These are phyloP conservation scores for Heliconius ismenius DNA, from an alignment of 2,888 invertebrate species.

Conservation along the genomic window DNA sequence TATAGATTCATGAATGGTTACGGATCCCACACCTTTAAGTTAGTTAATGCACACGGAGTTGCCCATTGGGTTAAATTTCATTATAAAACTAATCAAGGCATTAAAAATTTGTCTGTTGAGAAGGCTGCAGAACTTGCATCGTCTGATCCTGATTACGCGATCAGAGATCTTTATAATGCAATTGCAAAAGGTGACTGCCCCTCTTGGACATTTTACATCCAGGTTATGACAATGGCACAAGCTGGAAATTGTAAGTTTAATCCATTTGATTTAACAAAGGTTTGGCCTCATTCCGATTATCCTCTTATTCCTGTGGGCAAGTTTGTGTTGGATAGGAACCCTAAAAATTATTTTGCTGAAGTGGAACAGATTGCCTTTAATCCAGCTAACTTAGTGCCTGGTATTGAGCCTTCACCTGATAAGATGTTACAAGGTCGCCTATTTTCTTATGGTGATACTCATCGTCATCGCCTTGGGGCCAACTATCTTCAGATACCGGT, in stretches of 20 bases:
- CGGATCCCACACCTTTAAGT: constrained; percentile 95
- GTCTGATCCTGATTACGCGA: constrained; percentile 93
- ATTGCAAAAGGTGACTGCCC: constrained; percentile 88
- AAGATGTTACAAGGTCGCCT: constrained; percentile 94
- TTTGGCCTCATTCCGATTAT: constrained; percentile 93
- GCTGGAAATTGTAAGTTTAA: constrained; percentile 90
- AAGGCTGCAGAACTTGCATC: constrained; percentile 87
- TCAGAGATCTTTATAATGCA: constrained; percentile 93
- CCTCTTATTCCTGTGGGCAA: constrained; percentile 94
- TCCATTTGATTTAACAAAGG: constrained; percentile 96
- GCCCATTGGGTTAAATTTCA: constrained; percentile 95
- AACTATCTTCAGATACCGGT: constrained; percentile 96
- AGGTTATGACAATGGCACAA: constrained; percentile 94
- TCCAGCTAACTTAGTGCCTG: constrained; percentile 94
- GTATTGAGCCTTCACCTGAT: constrained; percentile 95
- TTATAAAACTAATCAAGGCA: constrained; percentile 94
- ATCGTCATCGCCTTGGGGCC: constrained; percentile 91
- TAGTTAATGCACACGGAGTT: constrained; percentile 89
- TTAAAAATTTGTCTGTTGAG: constrained; percentile 88
- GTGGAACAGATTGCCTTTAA: constrained; percentile 96
- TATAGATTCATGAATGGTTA: constrained; percentile 97
- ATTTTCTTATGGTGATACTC: constrained; percentile 95
- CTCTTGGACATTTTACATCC: constrained; percentile 90
- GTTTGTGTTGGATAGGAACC: constrained; percentile 92
- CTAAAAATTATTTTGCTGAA: constrained; percentile 95